A percentile compares a stretch with the other conserved stretches of the same genome.
Conservation (phyloP, 2,113 vertebrate species). For the Sturnus vulgaris region DNA sequence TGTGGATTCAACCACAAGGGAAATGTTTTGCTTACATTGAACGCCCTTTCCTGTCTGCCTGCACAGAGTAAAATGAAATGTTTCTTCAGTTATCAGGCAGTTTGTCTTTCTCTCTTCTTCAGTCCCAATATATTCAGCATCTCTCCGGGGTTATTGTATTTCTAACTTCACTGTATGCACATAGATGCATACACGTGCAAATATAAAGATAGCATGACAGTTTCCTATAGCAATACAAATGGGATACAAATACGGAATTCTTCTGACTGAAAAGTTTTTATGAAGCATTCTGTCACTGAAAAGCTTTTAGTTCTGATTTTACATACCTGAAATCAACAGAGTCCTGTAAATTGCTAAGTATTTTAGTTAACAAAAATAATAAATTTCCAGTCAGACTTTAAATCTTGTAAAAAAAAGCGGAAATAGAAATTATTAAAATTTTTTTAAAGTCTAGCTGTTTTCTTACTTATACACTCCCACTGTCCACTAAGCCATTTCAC, state of each 20-base stretch:
- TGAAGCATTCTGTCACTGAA: background rate
- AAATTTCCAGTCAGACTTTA: background rate
- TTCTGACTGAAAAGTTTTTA: background rate
- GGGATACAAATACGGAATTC: background rate
- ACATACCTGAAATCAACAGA: background rate
- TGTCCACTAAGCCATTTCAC: background rate
- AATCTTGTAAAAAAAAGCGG: background rate
- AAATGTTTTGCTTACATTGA: conserved; percentile 58
- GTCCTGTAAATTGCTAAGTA: background rate
- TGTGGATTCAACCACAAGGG: conserved; percentile 66
- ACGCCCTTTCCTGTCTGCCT: conserved; percentile 47
- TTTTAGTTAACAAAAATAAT: background rate
- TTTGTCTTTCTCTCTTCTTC: background rate
- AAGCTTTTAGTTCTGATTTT: background rate
- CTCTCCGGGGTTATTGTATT: background rate
- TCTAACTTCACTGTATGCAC: background rate
- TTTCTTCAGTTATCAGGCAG: conserved; percentile 6
- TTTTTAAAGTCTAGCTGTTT: background rate
- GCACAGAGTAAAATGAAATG: conserved; percentile 6
- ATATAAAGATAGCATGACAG: background rate
- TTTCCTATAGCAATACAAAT: background rate
- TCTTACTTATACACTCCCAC: background rate
- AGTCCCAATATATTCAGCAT: background rate
- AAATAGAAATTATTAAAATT: background rate
- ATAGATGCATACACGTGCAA: background rate